Percentiles rank a stretch among this genome's conserved stretches.
Evolutionary conservation across 1,140 invertebrate genomes (phyloP).

Genomic region (Euura saliciscinereae): DNA sequence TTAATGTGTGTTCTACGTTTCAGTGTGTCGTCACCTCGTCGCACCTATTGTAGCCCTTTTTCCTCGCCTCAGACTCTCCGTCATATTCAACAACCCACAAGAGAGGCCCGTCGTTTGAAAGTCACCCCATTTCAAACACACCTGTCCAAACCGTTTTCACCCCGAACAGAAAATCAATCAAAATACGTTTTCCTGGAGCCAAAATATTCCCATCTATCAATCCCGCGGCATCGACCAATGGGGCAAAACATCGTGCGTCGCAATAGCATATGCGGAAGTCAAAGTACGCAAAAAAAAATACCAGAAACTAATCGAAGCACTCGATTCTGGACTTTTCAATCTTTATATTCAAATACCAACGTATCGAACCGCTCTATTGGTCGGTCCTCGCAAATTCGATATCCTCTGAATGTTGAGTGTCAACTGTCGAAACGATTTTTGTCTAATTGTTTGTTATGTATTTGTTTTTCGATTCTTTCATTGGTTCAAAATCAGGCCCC

Average conservation of each 20-base stretch:
- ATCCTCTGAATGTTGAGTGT: conserved; percentile 38
- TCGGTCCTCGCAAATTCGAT: no score
- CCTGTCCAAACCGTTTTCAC: neutral
- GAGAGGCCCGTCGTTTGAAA: neutral
- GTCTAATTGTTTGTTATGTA: conserved; percentile 42
- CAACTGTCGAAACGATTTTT: conserved; percentile 44
- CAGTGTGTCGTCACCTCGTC: conserved; percentile 34
- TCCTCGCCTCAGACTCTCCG: neutral
- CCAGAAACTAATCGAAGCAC: no score
- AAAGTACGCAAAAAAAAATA: no score
- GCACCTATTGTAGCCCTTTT: neutral
- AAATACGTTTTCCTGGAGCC: no score
- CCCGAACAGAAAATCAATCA: neutral
- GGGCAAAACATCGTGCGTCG: no score
- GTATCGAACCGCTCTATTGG: no score
- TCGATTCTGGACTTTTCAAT: no score
- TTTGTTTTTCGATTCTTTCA: conserved; percentile 35
- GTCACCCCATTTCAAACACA: neutral
- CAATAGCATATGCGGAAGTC: no score
- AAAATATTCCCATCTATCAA: no score
- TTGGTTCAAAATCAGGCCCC: conserved; percentile 14
- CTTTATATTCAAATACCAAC: no score
- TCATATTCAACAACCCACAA: neutral
- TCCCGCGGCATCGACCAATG: no score
- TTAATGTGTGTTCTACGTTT: conserved; percentile 47